A percentile compares a stretch with the other conserved stretches of the same genome.
These are phyloP conservation scores for Murina feae DNA, from an alignment of 2,113 vertebrate species.

Conservation along the genomic window DNA sequence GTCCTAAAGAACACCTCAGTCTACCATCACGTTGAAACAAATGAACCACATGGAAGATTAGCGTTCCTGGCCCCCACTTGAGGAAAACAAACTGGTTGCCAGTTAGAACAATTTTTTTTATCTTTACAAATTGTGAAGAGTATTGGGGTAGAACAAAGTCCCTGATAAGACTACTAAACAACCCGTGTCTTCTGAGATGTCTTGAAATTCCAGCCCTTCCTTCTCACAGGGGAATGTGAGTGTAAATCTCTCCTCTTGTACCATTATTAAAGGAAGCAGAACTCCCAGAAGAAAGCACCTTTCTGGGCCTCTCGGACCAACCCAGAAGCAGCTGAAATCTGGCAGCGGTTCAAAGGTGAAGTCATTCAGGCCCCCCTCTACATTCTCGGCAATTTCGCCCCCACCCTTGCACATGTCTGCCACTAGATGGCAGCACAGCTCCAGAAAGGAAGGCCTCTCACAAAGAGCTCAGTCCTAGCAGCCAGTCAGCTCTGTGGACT, in stretches of 20 bases:
- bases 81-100: background rate
- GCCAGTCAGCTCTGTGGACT: background rate
- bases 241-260: background rate
- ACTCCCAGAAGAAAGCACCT: conserved; percentile 71
- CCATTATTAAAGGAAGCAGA: conserved; percentile 51
- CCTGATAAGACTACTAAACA: background rate
- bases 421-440: conserved; percentile 85
- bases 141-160: background rate
- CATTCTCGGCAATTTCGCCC: conserved; percentile 55
- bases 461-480: conserved; percentile 58
- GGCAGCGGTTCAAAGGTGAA: conserved; percentile 84
- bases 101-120: background rate
- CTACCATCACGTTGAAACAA: background rate
- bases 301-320: conserved; percentile 66
- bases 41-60: background rate
- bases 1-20: background rate
- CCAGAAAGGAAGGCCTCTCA: conserved; percentile 50
- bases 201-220: conserved; percentile 14
- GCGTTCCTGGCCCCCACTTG: background rate
- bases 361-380: conserved; percentile 75
- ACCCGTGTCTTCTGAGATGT: background rate
- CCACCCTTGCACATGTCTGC: conserved; percentile 82
- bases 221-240: background rate
- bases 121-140: background rate
- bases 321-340: conserved; percentile 74